Conservation (phyloP, 2,797 vertebrate species). For the Hemibagrus guttatus region DNA sequence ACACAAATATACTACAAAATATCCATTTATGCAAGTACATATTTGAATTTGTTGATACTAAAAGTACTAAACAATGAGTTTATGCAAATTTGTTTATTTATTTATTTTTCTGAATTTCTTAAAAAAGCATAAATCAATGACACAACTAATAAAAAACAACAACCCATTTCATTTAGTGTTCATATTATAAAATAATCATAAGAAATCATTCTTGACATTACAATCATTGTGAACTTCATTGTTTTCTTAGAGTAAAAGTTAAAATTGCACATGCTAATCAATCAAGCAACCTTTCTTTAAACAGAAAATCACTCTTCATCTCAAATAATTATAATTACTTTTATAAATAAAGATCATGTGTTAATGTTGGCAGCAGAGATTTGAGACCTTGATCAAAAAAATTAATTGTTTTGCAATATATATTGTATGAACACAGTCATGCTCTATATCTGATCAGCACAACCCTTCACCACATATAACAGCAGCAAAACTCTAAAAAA, state of each 20-base stretch:
- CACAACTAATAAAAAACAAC: not conserved
- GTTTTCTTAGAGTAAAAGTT: not conserved
- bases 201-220: not conserved
- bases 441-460: not conserved
- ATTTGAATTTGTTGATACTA: too few relatives aligned
- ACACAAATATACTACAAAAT: not conserved
- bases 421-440: not conserved
- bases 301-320: not conserved
- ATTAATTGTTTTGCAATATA: too few relatives aligned
- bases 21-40: not conserved
- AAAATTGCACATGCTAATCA: not conserved
- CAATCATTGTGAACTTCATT: not conserved
- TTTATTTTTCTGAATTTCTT: not conserved
- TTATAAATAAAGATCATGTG: not conserved
- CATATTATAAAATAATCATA: not conserved
- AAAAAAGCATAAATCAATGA: not conserved
- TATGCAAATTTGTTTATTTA: not conserved
- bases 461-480: not conserved
- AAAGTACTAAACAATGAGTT: too few relatives aligned
- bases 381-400: not conserved
- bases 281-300: not conserved
- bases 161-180: too few relatives aligned
- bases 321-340: not conserved
- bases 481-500: not conserved
- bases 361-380: not conserved